These are phyloP conservation scores for Octodonta nipae DNA, from an alignment of 2,888 invertebrate species.

Conservation along the genomic window DNA sequence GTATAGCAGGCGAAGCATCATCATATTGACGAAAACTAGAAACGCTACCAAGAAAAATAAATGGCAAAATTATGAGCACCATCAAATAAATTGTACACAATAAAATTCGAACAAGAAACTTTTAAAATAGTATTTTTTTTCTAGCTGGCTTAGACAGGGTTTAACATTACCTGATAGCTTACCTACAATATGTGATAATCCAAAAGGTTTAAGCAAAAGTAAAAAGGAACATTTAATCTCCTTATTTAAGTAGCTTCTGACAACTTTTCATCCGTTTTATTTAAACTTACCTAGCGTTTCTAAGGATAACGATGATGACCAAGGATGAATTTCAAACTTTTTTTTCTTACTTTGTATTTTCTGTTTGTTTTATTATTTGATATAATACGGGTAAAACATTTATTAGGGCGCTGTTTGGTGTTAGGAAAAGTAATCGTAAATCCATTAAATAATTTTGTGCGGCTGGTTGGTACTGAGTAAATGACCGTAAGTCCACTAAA, in stretches of 20 bases:
- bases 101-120: slow-evolving; percentile 1
- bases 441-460: too few species aligned
- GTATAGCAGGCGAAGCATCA: too few species aligned
- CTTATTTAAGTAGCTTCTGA: slow-evolving; percentile 1
- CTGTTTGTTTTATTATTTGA: background rate
- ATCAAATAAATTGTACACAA: background rate
- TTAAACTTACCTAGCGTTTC: background rate
- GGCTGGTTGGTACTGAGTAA: too few species aligned
- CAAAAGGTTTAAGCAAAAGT: slow-evolving; percentile 1
- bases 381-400: background rate
- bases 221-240: slow-evolving; percentile 1
- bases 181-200: background rate
- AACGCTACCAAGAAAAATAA: too few species aligned
- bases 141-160: background rate
- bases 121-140: too few species aligned
- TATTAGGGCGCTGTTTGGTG: too few species aligned
- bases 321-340: slow-evolving; percentile 1
- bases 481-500: too few species aligned
- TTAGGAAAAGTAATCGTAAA: too few species aligned
- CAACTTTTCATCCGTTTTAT: background rate
- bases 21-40: too few species aligned
- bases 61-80: too few species aligned
- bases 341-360: too few species aligned
- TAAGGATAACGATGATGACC: background rate
- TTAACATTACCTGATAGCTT: background rate